Evolutionary conservation across 1,140 invertebrate species (phyloP), one percentile per base, ranked within the genome.

Genomic region (Theocolax elegans): DNA sequence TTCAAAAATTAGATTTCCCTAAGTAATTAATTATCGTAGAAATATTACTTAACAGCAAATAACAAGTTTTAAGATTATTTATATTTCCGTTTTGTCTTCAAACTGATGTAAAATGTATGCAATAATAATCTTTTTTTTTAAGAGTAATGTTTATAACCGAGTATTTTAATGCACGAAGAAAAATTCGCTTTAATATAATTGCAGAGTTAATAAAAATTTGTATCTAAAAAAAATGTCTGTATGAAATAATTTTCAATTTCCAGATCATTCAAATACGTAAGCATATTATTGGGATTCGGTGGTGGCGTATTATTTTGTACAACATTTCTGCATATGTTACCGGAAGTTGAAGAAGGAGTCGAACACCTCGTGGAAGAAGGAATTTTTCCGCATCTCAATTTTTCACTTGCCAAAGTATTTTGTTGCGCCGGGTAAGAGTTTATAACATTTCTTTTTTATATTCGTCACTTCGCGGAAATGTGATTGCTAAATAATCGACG

Each of bases 241-340:
- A n/a, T n/a, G n/a, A n/a, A n/a, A 40, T 13, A 59, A 49, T 64
- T 72, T 35, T 21, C 35, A 58, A n/a, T n/a, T 71, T 70, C n/a
- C 69, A 84, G 82, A 66, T 88, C 87, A 0, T 86, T 81, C 29
- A 82, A 72, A 35, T 74, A 87, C 15, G 87, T 90, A 2, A 78
- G 88, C 71, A 76, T 91, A n/a, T 81, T 96, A 8, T 86, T 96
- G 27, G 94, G 94, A 72, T 94, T 97, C 74, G 95, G 95, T 2
- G 96, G 95, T 2, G 96, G 97, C 1, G 95, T 97, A 2, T 88
- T 98, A 13, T 87, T 98, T 66, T 92, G 92, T 48, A 97, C 96
- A 1, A 95, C 94, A 0, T 95, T 97, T 75, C 85, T 96, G 53
- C 96, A 98, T 81, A 84, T 98, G 60, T 83, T 97, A 35, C 96